Conservation (phyloP, 1,140 invertebrate species). For the Tetraneura akinire region DNA sequence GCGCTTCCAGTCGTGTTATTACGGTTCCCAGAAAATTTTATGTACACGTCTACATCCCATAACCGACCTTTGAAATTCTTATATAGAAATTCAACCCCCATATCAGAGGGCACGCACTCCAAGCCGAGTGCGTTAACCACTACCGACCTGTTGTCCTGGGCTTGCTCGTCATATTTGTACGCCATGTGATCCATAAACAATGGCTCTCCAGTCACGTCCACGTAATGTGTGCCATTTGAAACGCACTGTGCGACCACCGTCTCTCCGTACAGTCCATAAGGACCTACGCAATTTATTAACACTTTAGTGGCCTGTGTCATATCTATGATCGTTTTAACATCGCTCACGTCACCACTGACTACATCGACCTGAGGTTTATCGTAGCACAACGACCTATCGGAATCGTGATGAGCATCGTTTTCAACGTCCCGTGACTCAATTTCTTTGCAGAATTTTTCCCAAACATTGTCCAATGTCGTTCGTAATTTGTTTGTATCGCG, state of each 20-base stretch:
- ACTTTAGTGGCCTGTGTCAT: slow-evolving; percentile 77
- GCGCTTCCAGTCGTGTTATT: too few relatives aligned
- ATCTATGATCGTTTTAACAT: slow-evolving; percentile 69
- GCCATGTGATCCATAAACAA: slow-evolving; percentile 86
- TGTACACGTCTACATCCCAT: neutral
- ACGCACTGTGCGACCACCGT: slow-evolving; percentile 87
- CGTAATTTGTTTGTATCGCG: slow-evolving; percentile 68
- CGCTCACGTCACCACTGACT: slow-evolving; percentile 75
- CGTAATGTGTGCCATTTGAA: slow-evolving; percentile 75
- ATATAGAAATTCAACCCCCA: slow-evolving; percentile 75
- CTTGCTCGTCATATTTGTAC: slow-evolving; percentile 74
- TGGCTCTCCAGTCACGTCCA: slow-evolving; percentile 91
- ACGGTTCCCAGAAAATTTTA: neutral
- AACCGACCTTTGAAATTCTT: slow-evolving; percentile 71
- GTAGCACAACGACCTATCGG: too few relatives aligned
- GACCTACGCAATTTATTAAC: slow-evolving; percentile 85
- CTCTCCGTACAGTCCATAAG: slow-evolving; percentile 87
- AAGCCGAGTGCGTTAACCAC: slow-evolving; percentile 88
- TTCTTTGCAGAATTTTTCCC: too few relatives aligned
- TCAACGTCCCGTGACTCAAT: too few relatives aligned
- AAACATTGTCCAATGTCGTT: slow-evolving; percentile 62
- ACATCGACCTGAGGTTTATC: slow-evolving; percentile 63
- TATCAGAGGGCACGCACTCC: slow-evolving; percentile 84
- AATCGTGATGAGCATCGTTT: slow-evolving; percentile 59
- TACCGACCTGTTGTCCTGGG: slow-evolving; percentile 79